Evolutionary conservation across 2,113 vertebrate species (phyloP).

Genomic region (Mellivora capensis): DNA sequence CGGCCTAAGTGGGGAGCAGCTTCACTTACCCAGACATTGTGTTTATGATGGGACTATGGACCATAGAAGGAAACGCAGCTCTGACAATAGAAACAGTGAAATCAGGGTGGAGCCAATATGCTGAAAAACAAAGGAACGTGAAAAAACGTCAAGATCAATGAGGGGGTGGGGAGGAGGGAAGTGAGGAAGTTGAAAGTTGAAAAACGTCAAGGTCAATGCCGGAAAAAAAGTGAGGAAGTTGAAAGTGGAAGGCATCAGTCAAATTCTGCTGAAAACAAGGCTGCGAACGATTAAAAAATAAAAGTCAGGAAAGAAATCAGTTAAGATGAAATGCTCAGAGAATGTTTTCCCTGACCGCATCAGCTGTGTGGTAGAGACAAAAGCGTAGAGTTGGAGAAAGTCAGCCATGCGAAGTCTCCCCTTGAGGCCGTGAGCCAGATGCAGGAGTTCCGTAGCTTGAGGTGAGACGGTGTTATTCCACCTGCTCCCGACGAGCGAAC

Average conservation of each 20-base stretch:
- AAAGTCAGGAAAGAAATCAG: neutral
- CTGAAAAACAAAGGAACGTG: neutral
- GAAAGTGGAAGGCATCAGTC: neutral
- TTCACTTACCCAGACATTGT: neutral
- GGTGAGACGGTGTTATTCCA: neutral
- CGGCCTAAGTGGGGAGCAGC: rapidly evolving
- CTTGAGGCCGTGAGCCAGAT: neutral
- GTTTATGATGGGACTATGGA: neutral
- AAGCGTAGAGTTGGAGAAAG: neutral
- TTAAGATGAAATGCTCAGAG: neutral
- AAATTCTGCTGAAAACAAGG: conserved; percentile 4
- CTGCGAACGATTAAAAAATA: neutral
- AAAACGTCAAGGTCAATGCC: too few relatives aligned
- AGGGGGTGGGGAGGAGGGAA: neutral
- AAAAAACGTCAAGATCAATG: neutral
- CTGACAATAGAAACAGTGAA: neutral
- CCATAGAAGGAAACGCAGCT: neutral
- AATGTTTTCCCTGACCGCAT: neutral
- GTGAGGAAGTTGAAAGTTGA: neutral
- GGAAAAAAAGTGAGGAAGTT: neutral
- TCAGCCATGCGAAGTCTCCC: neutral
- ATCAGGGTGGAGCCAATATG: neutral
- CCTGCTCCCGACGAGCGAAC: neutral
- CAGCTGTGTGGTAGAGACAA: neutral
- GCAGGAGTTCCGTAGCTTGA: neutral